phyloP scores from a whole-genome alignment of 2,888 invertebrate species.

The Tetragonisca angustula region DNA sequence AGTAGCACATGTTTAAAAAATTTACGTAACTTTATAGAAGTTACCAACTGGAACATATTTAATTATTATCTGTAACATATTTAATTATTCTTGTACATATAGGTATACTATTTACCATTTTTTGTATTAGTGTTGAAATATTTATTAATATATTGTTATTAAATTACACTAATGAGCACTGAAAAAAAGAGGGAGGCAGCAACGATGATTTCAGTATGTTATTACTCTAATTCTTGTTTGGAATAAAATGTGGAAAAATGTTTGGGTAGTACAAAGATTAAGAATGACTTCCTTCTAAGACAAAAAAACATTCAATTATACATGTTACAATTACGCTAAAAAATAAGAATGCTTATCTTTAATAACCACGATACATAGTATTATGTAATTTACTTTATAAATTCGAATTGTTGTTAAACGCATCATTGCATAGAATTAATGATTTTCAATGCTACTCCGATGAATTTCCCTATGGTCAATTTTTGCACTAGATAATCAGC shows the following conservation, averaged over 20 bases:
- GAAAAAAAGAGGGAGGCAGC: slow-evolving; percentile 52
- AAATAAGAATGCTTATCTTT: slow-evolving; percentile 76
- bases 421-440: slow-evolving; percentile 66
- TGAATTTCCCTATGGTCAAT: slow-evolving; percentile 63
- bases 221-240: slow-evolving; percentile 48
- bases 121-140: slow-evolving; percentile 64
- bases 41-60: slow-evolving; percentile 27
- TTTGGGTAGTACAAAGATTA: slow-evolving; percentile 60
- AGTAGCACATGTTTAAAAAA: slow-evolving; percentile 29
- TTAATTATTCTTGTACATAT: slow-evolving; percentile 38
- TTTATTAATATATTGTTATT: slow-evolving; percentile 71
- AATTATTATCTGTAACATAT: slow-evolving; percentile 19
- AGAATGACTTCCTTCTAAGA: slow-evolving; percentile 50
- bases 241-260: slow-evolving; percentile 60
- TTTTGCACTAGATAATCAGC: slow-evolving; percentile 63
- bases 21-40: slow-evolving; percentile 36
- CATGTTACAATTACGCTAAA: slow-evolving; percentile 79
- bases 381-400: slow-evolving; percentile 73
- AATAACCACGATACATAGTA: slow-evolving; percentile 69
- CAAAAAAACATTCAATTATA: slow-evolving; percentile 70
- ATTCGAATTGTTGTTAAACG: slow-evolving; percentile 72
- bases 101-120: slow-evolving; percentile 36
- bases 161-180: slow-evolving; percentile 72
- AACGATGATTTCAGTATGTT: slow-evolving; percentile 46
- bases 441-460: slow-evolving; percentile 69